These are phyloP conservation scores for Dromococcyx pavoninus DNA, from an alignment of 2,797 vertebrate species.

Conservation along the genomic window DNA sequence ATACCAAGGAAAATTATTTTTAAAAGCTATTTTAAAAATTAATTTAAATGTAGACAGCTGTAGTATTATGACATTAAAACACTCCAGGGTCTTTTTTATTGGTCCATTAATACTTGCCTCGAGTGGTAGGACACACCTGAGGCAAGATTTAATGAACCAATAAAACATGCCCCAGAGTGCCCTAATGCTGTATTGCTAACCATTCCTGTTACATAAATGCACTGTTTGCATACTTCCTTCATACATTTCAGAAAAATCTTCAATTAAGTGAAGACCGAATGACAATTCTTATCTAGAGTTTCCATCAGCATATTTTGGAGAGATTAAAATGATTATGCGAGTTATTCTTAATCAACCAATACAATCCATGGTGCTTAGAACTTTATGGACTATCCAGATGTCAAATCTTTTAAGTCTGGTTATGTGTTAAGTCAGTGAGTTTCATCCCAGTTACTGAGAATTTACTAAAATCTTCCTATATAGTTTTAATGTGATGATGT, in stretches of 20 bases:
- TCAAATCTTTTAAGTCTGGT: neutral
- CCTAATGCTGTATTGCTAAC: conserved; percentile 75
- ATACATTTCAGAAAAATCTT: conserved; percentile 71
- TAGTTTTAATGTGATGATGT: neutral
- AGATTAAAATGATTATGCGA: conserved; percentile 51
- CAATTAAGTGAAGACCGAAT: conserved; percentile 72
- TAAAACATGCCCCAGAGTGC: conserved; percentile 78
- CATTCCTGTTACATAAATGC: conserved; percentile 75
- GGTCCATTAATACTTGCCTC: conserved; percentile 81
- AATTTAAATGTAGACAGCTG: conserved; percentile 76
- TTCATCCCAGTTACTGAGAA: neutral
- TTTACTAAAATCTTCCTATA: neutral
- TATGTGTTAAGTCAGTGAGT: neutral
- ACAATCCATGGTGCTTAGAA: neutral
- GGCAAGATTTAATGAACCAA: conserved; percentile 82
- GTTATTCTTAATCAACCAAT: conserved; percentile 21
- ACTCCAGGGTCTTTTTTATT: conserved; percentile 79
- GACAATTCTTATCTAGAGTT: conserved; percentile 59
- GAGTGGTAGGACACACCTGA: conserved; percentile 80
- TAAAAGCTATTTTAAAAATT: conserved; percentile 78
- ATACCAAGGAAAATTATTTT: conserved; percentile 74
- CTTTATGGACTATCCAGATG: neutral
- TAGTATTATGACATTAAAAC: conserved; percentile 75
- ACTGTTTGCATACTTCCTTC: conserved; percentile 71
- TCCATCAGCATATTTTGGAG: conserved; percentile 62